These are phyloP conservation scores for Sebastes diploproa DNA, from an alignment of 2,797 vertebrate genomes.

Conservation along the genomic window DNA sequence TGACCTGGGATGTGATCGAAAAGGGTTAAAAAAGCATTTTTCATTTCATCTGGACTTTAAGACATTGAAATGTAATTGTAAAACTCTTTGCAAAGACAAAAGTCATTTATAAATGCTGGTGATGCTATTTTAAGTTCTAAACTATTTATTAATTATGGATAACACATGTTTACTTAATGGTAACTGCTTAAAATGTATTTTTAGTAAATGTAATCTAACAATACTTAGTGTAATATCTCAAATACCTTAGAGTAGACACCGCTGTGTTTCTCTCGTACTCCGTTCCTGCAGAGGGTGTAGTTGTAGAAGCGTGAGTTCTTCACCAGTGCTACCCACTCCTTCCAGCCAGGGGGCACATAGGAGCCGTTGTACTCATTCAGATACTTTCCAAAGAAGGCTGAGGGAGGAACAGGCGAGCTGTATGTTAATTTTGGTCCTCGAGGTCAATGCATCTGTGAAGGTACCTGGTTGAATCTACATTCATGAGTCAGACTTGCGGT, in stretches of 20 bases:
- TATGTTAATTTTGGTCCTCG: not conserved
- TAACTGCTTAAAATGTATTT: not conserved
- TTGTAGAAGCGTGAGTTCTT: conserved; percentile 99
- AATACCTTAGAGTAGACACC: conserved; percentile 90
- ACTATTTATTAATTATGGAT: not conserved
- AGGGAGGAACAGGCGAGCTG: conserved; percentile 1
- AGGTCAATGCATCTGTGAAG: not conserved
- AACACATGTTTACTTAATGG: not conserved
- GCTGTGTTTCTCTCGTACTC: conserved; percentile 93
- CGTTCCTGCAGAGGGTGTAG: conserved; percentile 96
- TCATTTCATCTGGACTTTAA: not conserved
- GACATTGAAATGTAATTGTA: not conserved
- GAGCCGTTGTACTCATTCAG: conserved; percentile 98
- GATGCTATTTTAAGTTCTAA: not conserved
- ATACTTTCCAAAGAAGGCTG: conserved; percentile 98
- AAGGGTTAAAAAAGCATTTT: no score
- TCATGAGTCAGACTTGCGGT: not conserved
- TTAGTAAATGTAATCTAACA: not conserved
- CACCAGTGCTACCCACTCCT: conserved; percentile 96
- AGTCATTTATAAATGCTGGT: not conserved
- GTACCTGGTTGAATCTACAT: not conserved
- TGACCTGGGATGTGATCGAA: no score
- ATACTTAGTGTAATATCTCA: not conserved
- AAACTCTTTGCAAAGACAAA: not conserved
- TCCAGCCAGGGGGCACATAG: conserved; percentile 97